Conservation (phyloP, 2,113 vertebrate genomes). For the Sorex araneus region DNA sequence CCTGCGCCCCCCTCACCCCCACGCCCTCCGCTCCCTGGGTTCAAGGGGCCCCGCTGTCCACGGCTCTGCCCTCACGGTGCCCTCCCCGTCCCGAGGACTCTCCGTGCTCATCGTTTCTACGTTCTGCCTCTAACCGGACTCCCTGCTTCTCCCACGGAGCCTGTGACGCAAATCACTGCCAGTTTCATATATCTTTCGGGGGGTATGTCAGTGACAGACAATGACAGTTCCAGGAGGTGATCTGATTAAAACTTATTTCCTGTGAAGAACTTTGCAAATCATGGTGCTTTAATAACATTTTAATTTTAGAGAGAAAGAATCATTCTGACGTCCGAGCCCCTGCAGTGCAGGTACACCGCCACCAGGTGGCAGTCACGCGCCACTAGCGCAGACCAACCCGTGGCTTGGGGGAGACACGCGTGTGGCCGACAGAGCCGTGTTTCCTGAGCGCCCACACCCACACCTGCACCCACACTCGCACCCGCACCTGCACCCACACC, state of each 20-base stretch:
- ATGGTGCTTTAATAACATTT: not conserved
- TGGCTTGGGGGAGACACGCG: rapidly evolving
- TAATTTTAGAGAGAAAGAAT: not conserved
- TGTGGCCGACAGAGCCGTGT: no score
- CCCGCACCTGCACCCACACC: no score
- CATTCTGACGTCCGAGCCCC: not conserved
- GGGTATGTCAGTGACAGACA: not conserved
- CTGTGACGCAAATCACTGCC: not conserved
- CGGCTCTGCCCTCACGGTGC: no score
- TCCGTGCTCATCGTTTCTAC: no score
- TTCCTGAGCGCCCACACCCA: no score
- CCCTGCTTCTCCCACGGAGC: no score
- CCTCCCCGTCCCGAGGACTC: not conserved
- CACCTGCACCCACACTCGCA: rapidly evolving
- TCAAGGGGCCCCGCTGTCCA: no score
- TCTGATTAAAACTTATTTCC: not conserved
- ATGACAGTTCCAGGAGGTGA: not conserved
- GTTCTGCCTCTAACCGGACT: no score
- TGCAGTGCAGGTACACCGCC: constrained; percentile 57
- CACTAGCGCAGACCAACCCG: not conserved
- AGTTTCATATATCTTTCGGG: not conserved
- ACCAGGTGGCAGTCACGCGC: constrained; percentile 60
- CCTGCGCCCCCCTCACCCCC: no score
- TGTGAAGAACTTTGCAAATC: not conserved
- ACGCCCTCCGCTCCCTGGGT: no score